phyloP scores from a whole-genome alignment of 2,888 invertebrate species.

The Orthosia cruda region DNA sequence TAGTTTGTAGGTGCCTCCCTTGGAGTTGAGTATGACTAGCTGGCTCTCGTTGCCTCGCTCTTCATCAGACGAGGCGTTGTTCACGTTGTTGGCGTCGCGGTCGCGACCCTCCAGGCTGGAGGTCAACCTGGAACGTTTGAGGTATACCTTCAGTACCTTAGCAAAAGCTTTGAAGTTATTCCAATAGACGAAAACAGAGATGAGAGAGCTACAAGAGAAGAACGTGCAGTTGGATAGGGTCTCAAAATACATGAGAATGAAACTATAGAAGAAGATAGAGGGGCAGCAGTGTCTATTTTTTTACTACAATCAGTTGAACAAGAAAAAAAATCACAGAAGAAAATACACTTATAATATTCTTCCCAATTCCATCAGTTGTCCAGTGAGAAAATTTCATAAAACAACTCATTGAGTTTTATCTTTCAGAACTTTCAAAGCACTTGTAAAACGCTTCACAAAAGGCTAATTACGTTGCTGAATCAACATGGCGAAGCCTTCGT shows the following conservation, averaged over 20 bases:
- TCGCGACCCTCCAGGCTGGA: constrained; percentile 91
- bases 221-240: constrained; percentile 40
- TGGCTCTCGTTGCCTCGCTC: constrained; percentile 84
- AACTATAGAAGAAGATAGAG: constrained; percentile 23
- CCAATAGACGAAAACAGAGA: constrained; percentile 22
- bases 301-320: constrained; percentile 10
- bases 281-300: constrained; percentile 50
- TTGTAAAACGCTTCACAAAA: constrained; percentile 32
- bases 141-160: neutral
- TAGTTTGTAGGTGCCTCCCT: constrained; percentile 93
- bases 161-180: neutral
- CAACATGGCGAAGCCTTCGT: constrained; percentile 47
- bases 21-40: constrained; percentile 89
- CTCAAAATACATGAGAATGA: constrained; percentile 9
- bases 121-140: constrained; percentile 81
- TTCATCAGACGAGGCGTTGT: constrained; percentile 88
- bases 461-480: constrained; percentile 45
- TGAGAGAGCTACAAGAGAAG: constrained; percentile 36
- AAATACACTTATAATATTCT: neutral
- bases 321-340: neutral
- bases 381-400: constrained; percentile 2
- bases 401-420: constrained; percentile 4
- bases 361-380: constrained; percentile 1
- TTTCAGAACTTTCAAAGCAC: constrained; percentile 34
- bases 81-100: constrained; percentile 86